These are phyloP conservation scores for Anabacerthia variegaticeps DNA, from an alignment of 2,797 vertebrate species.

Conservation along the genomic window DNA sequence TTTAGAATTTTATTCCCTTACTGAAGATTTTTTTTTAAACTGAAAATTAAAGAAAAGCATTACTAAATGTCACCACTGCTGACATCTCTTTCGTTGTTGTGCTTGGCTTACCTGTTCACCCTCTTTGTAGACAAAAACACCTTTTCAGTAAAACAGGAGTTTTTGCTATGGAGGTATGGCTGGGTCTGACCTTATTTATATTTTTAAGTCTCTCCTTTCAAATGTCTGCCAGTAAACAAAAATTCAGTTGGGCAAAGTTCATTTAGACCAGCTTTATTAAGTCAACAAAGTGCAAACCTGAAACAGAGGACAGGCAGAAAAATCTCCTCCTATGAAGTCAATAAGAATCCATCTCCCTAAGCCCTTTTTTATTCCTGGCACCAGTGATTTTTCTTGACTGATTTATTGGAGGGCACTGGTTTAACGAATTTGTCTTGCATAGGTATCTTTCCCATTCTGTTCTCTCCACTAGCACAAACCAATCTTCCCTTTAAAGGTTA, in stretches of 20 bases:
- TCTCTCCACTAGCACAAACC: neutral
- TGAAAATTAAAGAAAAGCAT: conserved; percentile 49
- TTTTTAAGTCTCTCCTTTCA: conserved; percentile 52
- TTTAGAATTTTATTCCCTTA: conserved; percentile 32
- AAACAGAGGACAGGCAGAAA: conserved; percentile 43
- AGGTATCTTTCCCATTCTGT: conserved; percentile 59
- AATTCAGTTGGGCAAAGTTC: conserved; percentile 64
- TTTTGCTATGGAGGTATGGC: neutral
- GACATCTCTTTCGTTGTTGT: neutral
- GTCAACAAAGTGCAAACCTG: conserved; percentile 64
- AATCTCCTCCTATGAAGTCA: conserved; percentile 70
- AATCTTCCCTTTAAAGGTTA: conserved; percentile 22
- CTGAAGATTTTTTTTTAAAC: neutral
- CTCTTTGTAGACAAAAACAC: neutral
- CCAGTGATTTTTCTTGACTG: conserved; percentile 68
- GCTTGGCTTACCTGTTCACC: neutral
- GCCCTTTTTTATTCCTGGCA: conserved; percentile 67
- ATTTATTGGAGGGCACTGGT: conserved; percentile 60
- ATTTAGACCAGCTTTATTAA: conserved; percentile 72
- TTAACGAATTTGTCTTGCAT: conserved; percentile 71
- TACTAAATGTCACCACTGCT: conserved; percentile 36
- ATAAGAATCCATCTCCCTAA: conserved; percentile 75
- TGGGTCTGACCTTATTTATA: conserved; percentile 5
- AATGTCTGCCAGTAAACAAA: conserved; percentile 52
- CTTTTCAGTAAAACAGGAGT: neutral